These are phyloP conservation scores for Parnassius smintheus DNA, from an alignment of 2,888 invertebrate genomes.

Conservation along the genomic window DNA sequence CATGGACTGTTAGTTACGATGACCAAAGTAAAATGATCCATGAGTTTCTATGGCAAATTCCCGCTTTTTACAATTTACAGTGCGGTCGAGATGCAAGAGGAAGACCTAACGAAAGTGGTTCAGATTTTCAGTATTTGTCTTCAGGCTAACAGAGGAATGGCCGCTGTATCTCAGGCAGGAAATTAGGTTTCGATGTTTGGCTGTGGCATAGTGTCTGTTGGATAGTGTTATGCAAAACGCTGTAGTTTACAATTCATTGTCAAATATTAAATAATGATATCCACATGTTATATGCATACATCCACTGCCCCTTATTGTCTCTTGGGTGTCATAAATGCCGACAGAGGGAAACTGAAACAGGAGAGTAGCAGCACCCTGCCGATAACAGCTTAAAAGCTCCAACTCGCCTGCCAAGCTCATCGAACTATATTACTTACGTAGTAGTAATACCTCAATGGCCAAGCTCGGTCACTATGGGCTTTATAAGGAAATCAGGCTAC, in stretches of 20 bases:
- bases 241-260: not conserved
- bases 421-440: too few species aligned
- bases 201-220: slow-evolving; percentile 49
- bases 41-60: slow-evolving; percentile 28
- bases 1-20: not conserved
- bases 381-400: too few species aligned
- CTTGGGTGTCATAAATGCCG: too few species aligned
- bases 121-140: slow-evolving; percentile 66
- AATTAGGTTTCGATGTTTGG: slow-evolving; percentile 78
- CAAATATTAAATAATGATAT: too few species aligned
- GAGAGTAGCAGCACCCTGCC: too few species aligned
- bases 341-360: too few species aligned
- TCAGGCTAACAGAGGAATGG: slow-evolving; percentile 62
- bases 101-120: slow-evolving; percentile 47
- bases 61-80: slow-evolving; percentile 20
- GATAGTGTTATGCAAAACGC: slow-evolving; percentile 43
- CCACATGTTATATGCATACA: too few species aligned
- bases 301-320: too few species aligned
- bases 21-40: slow-evolving; percentile 27
- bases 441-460: too few species aligned
- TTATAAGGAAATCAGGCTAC: too few species aligned
- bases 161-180: slow-evolving; percentile 76
- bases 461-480: too few species aligned
- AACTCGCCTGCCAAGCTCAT: too few species aligned
- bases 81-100: slow-evolving; percentile 26